These are phyloP conservation scores for Cryptomyrus ogoouensis DNA, from an alignment of 2,113 vertebrate species.

Conservation along the genomic window DNA sequence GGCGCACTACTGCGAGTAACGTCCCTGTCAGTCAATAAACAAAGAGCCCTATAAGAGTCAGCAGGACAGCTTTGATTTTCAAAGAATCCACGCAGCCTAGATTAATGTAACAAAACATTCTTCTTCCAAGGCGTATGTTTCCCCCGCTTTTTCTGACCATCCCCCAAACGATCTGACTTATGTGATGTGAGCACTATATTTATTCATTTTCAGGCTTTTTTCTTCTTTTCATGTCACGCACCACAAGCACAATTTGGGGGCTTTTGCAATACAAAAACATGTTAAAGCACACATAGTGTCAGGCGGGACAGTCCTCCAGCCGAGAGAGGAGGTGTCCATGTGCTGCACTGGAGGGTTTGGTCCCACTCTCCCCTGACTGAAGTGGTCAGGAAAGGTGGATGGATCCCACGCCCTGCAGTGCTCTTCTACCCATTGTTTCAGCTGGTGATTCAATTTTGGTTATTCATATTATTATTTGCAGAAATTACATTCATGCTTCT, in stretches of 20 bases:
- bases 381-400: background rate
- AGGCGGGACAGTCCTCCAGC: background rate
- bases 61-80: background rate
- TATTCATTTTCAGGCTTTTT: background rate
- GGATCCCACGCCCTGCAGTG: background rate
- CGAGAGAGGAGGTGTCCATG: background rate
- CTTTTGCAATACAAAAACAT: slow-evolving; percentile 32
- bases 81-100: background rate
- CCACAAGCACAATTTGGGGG: slow-evolving; percentile 48
- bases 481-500: background rate
- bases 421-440: background rate
- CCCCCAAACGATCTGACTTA: background rate
- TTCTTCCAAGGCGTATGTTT: background rate
- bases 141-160: background rate
- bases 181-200: background rate
- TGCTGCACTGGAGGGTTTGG: background rate
- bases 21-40: background rate
- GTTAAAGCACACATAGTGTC: background rate
- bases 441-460: background rate
- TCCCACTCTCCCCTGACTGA: background rate
- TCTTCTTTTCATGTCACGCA: slow-evolving; percentile 27
- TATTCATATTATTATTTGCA: slow-evolving; percentile 1
- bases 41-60: background rate
- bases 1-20: background rate
- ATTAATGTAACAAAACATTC: background rate